phyloP scores from a whole-genome alignment of 2,113 vertebrate genomes.

The Lutjanus erythropterus region DNA sequence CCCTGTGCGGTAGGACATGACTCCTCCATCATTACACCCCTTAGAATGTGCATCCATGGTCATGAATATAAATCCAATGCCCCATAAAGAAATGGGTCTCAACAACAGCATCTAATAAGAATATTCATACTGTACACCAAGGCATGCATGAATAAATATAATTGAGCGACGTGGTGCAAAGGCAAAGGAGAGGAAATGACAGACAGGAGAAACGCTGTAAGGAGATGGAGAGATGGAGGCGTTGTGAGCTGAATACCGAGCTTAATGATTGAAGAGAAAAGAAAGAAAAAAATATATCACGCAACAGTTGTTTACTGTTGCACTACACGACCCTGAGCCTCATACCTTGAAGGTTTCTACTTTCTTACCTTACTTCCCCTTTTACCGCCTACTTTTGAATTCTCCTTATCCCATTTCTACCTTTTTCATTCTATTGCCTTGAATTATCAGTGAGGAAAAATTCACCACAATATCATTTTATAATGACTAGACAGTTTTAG shows the following conservation, averaged over 20 bases:
- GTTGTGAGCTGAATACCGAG: constrained; percentile 44
- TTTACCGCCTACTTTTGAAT: neutral
- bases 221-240: constrained; percentile 35
- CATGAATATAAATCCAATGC: constrained; percentile 68
- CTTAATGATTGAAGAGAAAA: constrained; percentile 21
- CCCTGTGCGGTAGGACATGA: constrained; percentile 38
- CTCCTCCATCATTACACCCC: constrained; percentile 59
- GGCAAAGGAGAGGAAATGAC: constrained; percentile 54
- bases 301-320: constrained; percentile 35
- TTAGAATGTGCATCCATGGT: constrained; percentile 41
- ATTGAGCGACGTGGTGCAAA: constrained; percentile 49
- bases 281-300: constrained; percentile 1
- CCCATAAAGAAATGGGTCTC: constrained; percentile 51
- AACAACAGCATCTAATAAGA: constrained; percentile 56
- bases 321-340: neutral
- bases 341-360: neutral
- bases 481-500: neutral
- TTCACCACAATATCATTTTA: neutral
- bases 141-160: constrained; percentile 69
- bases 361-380: neutral
- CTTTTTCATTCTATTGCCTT: neutral
- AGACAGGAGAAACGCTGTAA: constrained; percentile 43
- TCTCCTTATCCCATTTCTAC: neutral
- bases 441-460: neutral
- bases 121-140: constrained; percentile 65